Conservation (phyloP, 1,140 invertebrate species). For the Zaprionus camerounensis region DNA sequence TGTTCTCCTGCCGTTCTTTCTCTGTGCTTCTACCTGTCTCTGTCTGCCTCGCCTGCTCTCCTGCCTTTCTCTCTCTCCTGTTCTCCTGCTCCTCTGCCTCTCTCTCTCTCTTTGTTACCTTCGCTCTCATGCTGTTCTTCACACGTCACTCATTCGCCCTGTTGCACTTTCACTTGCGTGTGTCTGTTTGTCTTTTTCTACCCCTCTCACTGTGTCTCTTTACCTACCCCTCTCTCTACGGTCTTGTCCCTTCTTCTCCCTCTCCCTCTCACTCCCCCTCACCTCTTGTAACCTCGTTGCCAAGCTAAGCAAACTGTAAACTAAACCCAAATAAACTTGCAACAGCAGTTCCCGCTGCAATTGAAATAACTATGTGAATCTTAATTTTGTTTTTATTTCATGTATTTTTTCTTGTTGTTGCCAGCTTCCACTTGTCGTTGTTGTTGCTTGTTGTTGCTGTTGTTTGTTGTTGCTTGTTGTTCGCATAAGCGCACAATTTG, state of each 20-base stretch:
- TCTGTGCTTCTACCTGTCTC: too few relatives aligned
- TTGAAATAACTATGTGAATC: conserved; percentile 41
- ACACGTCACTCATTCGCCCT: conserved; percentile 19
- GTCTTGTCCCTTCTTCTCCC: not conserved
- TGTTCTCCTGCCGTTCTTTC: not conserved
- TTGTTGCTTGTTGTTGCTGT: conserved; percentile 10
- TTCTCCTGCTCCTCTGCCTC: too few relatives aligned
- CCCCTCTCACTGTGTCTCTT: not conserved
- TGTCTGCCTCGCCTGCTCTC: not conserved
- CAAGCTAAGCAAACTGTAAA: conserved; percentile 20
- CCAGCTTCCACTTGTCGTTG: not conserved
- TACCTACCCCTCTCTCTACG: not conserved
- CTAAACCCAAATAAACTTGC: conserved; percentile 27
- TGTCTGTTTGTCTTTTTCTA: not conserved
- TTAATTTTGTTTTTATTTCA: conserved; percentile 33
- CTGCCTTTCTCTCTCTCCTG: not conserved
- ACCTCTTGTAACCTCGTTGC: not conserved
- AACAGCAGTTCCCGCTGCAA: conserved; percentile 22
- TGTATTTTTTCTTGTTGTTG: conserved; percentile 12
- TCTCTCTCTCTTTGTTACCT: not conserved
- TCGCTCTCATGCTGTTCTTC: not conserved
- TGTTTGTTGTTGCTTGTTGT: conserved; percentile 9
- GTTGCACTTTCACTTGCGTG: conserved; percentile 42
- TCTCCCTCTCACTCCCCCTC: not conserved
- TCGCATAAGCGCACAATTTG: conserved; percentile 41